Conservation (phyloP, 2,113 vertebrate species). For the Alouatta palliata region DNA sequence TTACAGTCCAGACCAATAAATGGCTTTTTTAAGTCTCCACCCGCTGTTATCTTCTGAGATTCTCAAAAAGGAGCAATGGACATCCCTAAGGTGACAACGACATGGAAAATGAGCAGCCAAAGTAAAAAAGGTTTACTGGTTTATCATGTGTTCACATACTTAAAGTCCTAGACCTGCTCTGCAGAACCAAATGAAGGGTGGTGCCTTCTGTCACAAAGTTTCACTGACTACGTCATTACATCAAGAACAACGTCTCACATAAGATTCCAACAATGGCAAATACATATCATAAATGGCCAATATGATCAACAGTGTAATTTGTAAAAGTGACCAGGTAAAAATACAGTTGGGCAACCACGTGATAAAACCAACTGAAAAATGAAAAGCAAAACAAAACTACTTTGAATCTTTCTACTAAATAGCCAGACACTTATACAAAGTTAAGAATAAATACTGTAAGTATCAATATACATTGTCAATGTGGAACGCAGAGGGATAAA, state of each 20-base stretch:
- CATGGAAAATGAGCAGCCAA: neutral
- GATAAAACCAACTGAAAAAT: slow-evolving; percentile 18
- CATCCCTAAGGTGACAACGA: neutral
- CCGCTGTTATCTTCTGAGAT: neutral
- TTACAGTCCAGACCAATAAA: neutral
- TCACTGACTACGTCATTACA: neutral
- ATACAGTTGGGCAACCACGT: neutral
- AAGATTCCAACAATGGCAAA: neutral
- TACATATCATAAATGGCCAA: neutral
- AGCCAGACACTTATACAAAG: slow-evolving; percentile 9
- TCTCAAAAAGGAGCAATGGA: neutral
- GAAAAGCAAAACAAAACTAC: neutral
- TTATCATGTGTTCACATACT: neutral
- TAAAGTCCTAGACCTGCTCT: neutral
- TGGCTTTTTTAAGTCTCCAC: slow-evolving; percentile 7
- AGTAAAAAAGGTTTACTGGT: neutral
- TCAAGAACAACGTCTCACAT: neutral
- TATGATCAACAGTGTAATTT: neutral
- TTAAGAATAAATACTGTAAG: neutral
- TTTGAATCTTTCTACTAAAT: neutral
- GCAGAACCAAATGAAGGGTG: neutral
- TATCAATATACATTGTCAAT: neutral
- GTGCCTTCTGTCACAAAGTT: neutral
- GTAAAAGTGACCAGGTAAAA: slow-evolving; percentile 6
- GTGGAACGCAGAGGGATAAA: neutral